Evolutionary conservation across 1,140 invertebrate species (phyloP), one percentile per base, ranked within the genome.

Genomic region (Coptotermes formosanus): DNA sequence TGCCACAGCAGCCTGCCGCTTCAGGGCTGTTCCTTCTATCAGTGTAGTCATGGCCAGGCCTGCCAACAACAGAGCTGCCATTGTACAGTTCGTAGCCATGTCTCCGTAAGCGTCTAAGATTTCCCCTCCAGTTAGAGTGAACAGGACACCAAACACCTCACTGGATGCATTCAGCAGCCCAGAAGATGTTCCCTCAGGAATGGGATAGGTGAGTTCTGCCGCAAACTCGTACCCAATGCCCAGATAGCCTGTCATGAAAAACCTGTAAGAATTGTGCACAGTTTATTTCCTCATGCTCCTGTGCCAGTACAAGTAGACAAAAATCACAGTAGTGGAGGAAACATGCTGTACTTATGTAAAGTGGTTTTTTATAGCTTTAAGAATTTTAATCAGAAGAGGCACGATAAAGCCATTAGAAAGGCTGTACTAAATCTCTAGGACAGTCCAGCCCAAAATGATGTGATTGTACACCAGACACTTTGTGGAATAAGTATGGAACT

Each of bases 161-260:
- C 94, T 94, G 16, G 93, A 92, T 25, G 93, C 93, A 89, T 95
- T 96, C 11, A 96, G 89, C 16, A 96, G 89, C 19, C 94, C 94
- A 25, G 93, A 93, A 9, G 95, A 92, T 6, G 93, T 94, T 7
- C 92, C 93, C 89, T 96, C 95, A 2, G 94, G 91, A 87, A 95
- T 94, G 0, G 95, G 95, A 90, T 94, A 96, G 2, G 95, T 96
- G 69, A 95, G 93, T 90, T 96, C 95, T 21, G 94, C 94, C 32
- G 94, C 95, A 89, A 95, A 94, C 89, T 96, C 95, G 90, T 95
- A 96, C 14, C 95, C 95, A 32, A 96, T 90, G 3, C 95, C 93
- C 21, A 96, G 88, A 89, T 96, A 96, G 7, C 95, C 94, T 21
- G 94, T 95, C 94, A 96, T 95, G 89, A 95, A 95, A 88, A 94